Evolutionary conservation across 2,797 vertebrate species (phyloP).

Genomic region (Lindbergichthys nudifrons): DNA sequence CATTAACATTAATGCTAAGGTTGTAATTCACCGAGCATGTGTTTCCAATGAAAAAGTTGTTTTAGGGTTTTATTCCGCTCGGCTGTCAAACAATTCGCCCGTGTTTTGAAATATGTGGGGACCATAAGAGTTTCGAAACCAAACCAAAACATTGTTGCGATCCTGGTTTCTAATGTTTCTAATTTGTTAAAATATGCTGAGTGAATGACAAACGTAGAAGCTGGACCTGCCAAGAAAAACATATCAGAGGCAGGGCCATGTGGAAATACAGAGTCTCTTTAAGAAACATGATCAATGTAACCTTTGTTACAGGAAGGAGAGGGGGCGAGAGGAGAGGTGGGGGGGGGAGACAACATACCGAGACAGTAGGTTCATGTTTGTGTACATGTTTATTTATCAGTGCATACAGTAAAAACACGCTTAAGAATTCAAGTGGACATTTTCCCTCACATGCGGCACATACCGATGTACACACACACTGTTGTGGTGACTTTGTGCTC

Average conservation of each 20-base stretch:
- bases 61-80: constrained; percentile 84
- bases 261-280: constrained; percentile 80
- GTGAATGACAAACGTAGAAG: constrained; percentile 83
- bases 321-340: constrained; percentile 52
- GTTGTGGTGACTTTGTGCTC: constrained; percentile 60
- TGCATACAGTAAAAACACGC: constrained; percentile 26
- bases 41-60: constrained; percentile 90
- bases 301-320: constrained; percentile 84
- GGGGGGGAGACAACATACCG: constrained; percentile 61
- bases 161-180: constrained; percentile 86
- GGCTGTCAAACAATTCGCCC: constrained; percentile 84
- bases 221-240: constrained; percentile 85
- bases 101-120: constrained; percentile 86
- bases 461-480: constrained; percentile 37
- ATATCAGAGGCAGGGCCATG: constrained; percentile 77
- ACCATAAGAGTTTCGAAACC: constrained; percentile 79
- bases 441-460: constrained; percentile 26
- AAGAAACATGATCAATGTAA: constrained; percentile 81
- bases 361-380: constrained; percentile 71
- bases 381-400: constrained; percentile 74
- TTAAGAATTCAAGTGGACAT: constrained; percentile 45
- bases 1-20: constrained; percentile 83
- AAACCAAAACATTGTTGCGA: constrained; percentile 84
- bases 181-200: constrained; percentile 86
- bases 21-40: constrained; percentile 86